Base-by-base conservation (phyloP, 2,888 invertebrate genomes). In the Mimachlamys varia region DNA sequence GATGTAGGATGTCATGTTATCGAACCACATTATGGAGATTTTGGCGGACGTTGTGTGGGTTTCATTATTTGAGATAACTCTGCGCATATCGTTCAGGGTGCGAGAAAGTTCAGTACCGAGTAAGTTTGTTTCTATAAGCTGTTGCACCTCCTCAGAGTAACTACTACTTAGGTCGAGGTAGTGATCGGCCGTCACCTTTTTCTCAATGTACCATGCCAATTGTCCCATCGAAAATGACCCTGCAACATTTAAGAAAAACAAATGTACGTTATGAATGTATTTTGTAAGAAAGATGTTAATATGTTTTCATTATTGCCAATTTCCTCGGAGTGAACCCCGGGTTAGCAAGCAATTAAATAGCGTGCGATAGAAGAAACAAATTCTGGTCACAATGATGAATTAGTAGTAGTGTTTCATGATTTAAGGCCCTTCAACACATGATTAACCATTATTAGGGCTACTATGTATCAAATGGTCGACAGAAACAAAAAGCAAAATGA, bases 31-130 rank as follows among this genome's bases (percentile, higher is more conserved):
- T 33, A 91, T 37, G 38, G 89, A 89, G 0, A 76, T 13, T 0
- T 19, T 19, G 17, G 89, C 89, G 13, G 91, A 91, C 0, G 87
- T 50, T 3, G 27, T 44, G 0, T 50, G 19, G 13, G 7, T 17
- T n/a, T 89, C 87, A 49, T 88, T 91, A 15, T 12, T n/a, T 12
- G 76, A 22, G 22, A 91, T 91, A 27, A 76, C 27, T n/a, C 12
- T 1, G 10, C 76, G 38, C 91, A 91, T 91, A 0, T 27, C 19
- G 33, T 22, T 50, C 19, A 91, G 76, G 13, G 76, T 7, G 1
- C 33, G 27, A 27, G 27, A 33, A 10, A 76, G 76, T 15, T 76
- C 76, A 13, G 76, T 7, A 17, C 33, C 33, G 0, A 7, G 5
- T 15, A 76, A 76, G 33, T 76, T 22, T 3, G 17, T 13, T 13